phyloP scores from a whole-genome alignment of 2,113 vertebrate species.

The Proterorhinus semilunaris region DNA sequence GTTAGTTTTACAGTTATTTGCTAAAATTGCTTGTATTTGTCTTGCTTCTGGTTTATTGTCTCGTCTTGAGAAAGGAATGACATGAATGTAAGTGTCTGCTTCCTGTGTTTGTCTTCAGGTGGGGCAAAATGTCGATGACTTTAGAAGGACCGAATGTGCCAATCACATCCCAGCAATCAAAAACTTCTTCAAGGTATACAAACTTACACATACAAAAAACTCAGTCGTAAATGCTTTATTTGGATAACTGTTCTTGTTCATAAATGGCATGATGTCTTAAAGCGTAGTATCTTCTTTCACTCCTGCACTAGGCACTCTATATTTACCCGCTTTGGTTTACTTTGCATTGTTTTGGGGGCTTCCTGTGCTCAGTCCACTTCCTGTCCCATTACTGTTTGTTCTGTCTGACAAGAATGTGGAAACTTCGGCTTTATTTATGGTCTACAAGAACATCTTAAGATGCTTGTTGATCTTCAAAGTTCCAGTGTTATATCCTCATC shows the following conservation, averaged over 20 bases:
- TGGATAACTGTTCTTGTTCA: not conserved
- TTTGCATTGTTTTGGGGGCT: slow-evolving; percentile 63
- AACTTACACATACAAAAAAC: not conserved
- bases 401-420: slow-evolving; percentile 12
- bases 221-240: not conserved
- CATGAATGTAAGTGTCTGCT: slow-evolving; percentile 42
- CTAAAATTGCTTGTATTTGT: slow-evolving; percentile 11
- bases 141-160: slow-evolving; percentile 70
- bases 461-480: no score
- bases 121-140: slow-evolving; percentile 77
- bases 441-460: not conserved
- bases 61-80: slow-evolving; percentile 29
- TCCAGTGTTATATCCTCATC: no score
- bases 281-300: slow-evolving; percentile 8
- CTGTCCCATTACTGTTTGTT: slow-evolving; percentile 43
- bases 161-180: slow-evolving; percentile 79
- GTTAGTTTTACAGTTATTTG: slow-evolving; percentile 8
- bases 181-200: slow-evolving; percentile 81
- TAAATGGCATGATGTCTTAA: not conserved
- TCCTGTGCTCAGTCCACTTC: slow-evolving; percentile 66
- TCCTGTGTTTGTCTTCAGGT: slow-evolving; percentile 77
- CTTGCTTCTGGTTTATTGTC: slow-evolving; percentile 22
- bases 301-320: slow-evolving; percentile 44
- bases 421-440: slow-evolving; percentile 40
- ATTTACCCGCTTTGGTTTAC: slow-evolving; percentile 62